phyloP scores from a whole-genome alignment of 2,888 invertebrate genomes.

The Aleiodes alternator region DNA sequence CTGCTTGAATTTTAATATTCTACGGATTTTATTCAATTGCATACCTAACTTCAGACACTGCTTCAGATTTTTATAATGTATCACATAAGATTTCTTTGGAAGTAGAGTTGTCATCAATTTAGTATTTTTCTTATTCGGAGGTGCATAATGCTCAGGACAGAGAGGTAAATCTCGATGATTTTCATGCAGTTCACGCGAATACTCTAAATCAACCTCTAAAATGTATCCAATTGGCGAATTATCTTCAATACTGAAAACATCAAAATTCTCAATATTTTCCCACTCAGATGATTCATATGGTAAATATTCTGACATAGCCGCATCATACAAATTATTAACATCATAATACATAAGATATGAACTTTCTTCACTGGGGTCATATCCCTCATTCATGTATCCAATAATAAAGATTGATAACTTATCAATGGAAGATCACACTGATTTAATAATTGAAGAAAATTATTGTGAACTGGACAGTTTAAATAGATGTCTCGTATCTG shows the following conservation, averaged over 20 bases:
- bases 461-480: no score
- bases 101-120: constrained; percentile 60
- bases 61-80: constrained; percentile 44
- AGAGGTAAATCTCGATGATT: constrained; percentile 66
- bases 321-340: constrained; percentile 47
- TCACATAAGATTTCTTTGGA: constrained; percentile 30
- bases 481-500: no score
- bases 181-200: constrained; percentile 59
- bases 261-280: constrained; percentile 44
- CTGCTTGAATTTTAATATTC: constrained; percentile 26
- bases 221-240: constrained; percentile 58
- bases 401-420: no score
- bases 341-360: constrained; percentile 49
- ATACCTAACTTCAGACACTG: constrained; percentile 45
- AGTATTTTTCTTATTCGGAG: constrained; percentile 44
- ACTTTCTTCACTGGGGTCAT: no score
- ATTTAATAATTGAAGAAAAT: no score
- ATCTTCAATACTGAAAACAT: constrained; percentile 45
- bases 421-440: no score
- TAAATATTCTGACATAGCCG: constrained; percentile 40
- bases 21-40: constrained; percentile 39
- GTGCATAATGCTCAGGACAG: constrained; percentile 47
- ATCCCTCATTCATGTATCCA: no score
- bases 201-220: constrained; percentile 64
- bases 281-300: constrained; percentile 61